These are phyloP conservation scores for Leptosomus discolor DNA, from an alignment of 2,113 vertebrate species.

Conservation along the genomic window DNA sequence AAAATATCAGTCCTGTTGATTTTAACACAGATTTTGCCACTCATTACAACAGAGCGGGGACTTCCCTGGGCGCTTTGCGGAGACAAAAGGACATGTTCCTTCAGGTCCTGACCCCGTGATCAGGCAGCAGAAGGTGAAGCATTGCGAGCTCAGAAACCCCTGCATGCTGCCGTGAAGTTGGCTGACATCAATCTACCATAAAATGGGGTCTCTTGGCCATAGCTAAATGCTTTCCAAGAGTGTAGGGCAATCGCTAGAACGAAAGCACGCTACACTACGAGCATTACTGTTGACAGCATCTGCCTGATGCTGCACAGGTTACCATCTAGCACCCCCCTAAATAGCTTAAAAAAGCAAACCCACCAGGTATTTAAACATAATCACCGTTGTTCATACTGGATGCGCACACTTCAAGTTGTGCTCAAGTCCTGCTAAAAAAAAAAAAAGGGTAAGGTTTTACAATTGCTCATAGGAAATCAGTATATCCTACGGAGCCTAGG, in stretches of 20 bases:
- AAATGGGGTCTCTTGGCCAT: not conserved
- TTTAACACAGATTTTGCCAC: not conserved
- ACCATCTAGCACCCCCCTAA: not conserved
- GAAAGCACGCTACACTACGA: not conserved
- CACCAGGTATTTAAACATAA: not conserved
- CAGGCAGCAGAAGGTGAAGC: not conserved
- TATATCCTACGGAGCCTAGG: not conserved
- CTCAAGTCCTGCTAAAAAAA: not conserved
- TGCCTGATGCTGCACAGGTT: not conserved
- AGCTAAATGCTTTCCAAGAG: not conserved
- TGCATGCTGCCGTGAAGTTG: rapidly evolving
- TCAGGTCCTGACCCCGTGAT: not conserved
- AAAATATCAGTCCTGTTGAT: not conserved
- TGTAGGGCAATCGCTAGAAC: rapidly evolving
- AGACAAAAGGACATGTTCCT: not conserved
- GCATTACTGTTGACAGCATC: not conserved
- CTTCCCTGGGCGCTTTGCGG: not conserved
- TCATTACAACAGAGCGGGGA: not conserved
- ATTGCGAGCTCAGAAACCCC: rapidly evolving
- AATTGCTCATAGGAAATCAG: not conserved
- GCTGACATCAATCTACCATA: not conserved
- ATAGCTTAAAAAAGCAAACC: not conserved
- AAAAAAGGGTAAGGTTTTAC: not conserved
- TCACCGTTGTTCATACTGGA: not conserved
- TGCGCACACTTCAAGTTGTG: not conserved